Conservation (phyloP, 2,888 invertebrate species). For the Rhyacophila evoluta region DNA sequence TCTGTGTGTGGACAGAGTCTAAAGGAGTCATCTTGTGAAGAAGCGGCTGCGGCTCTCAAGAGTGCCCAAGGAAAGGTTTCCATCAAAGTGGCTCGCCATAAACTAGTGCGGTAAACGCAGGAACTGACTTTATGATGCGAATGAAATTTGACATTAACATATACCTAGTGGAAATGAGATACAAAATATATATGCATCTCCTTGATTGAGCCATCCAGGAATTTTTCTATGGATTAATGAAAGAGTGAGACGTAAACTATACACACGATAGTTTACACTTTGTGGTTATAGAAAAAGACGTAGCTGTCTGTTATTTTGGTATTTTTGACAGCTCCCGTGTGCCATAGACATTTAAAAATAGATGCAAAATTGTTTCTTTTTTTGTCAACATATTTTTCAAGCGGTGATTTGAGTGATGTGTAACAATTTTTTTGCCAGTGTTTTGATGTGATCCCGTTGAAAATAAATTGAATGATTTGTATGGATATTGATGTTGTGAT, state of each 20-base stretch:
- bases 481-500: neutral
- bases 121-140: neutral
- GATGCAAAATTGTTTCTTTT: neutral
- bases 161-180: neutral
- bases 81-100: conserved; percentile 89
- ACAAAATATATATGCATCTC: neutral
- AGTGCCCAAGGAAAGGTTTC: conserved; percentile 84
- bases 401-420: neutral
- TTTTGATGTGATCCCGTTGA: conserved; percentile 19
- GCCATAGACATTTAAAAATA: conserved; percentile 13
- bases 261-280: neutral
- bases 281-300: neutral
- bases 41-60: conserved; percentile 91
- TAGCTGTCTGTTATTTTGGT: conserved; percentile 6
- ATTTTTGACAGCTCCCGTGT: conserved; percentile 10
- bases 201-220: neutral
- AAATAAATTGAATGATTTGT: neutral
- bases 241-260: neutral
- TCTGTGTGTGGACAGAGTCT: conserved; percentile 91
- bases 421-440: conserved; percentile 12
- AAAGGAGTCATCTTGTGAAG: conserved; percentile 80
- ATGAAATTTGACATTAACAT: conserved; percentile 13
- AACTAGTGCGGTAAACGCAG: conserved; percentile 68
- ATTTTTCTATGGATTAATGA: neutral
- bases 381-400: neutral